Conservation (phyloP, 2,113 vertebrate genomes). For the Carettochelys insculpta region DNA sequence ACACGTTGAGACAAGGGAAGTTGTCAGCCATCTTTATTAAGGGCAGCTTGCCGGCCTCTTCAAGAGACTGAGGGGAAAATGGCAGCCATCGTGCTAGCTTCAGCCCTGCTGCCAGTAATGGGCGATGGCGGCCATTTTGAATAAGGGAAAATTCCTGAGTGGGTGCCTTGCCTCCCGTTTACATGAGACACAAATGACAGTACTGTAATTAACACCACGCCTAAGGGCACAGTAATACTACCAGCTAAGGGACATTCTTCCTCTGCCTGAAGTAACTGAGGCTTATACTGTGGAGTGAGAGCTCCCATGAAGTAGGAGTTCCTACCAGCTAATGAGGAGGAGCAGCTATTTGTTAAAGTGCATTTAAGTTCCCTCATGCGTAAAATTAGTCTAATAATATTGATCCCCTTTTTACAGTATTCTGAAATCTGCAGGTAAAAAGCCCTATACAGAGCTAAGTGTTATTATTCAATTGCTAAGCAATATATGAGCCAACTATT, state of each 20-base stretch:
- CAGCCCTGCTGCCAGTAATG: not conserved
- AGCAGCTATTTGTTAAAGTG: not conserved
- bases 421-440: not conserved
- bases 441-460: not conserved
- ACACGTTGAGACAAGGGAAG: not conserved
- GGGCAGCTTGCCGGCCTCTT: not conserved
- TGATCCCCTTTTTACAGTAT: not conserved
- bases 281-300: not conserved
- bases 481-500: not conserved
- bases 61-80: not conserved
- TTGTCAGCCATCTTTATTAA: not conserved
- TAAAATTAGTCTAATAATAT: not conserved
- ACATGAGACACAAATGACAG: not conserved
- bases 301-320: not conserved
- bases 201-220: not conserved
- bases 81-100: not conserved
- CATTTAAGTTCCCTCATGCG: not conserved
- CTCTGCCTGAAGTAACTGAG: not conserved
- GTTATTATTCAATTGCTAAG: not conserved
- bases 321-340: not conserved
- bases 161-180: not conserved
- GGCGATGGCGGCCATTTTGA: not conserved
- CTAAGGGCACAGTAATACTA: not conserved
- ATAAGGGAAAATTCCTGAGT: not conserved
- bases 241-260: not conserved